Evolutionary conservation across 2,888 invertebrate genomes (phyloP), one percentile per base, ranked within the genome.

Genomic region (Smittia sp.): DNA sequence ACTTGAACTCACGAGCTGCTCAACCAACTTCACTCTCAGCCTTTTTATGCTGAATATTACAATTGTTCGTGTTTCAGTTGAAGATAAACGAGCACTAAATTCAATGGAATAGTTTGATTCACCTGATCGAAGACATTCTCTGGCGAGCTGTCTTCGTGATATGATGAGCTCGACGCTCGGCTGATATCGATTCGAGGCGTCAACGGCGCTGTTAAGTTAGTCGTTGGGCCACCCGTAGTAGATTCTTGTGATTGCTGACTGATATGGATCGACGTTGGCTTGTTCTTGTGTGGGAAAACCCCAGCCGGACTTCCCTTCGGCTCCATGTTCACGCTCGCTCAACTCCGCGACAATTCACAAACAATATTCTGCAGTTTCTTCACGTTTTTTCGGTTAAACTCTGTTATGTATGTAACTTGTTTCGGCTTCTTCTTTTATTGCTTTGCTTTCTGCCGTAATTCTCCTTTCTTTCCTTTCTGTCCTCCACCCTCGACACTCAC

Each of bases 151-250:
- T 93, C 93, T 77, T 82, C 82, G 80, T 93, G 93, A 78, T 94
- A 93, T 41, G 92, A 92, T 74, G 93, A 93, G 80, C 92, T 92
- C 79, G 93, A 93, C 3, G 94, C 94, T 77, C 94, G 87, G 76
- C 93, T 94, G 80, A 94, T 91, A 84, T 94, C 94, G 78, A 94
- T 94, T 78, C 94, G 87, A 22, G 94, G 94, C 70, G 93, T 90
- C 76, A 88, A 86, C 20, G 92, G 90, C 63, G 90, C 88, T 63
- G 78, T 76, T 7, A 79, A 77, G 58, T 79, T 76, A 76, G 78
- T 76, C 77, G 76, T 81, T 70, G 75, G 79, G 78, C 74, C 78
- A 75, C 74, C 79, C 77, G 24, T 24, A 27, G 27, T 27, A 20
- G 58, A 62, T 20, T 73, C 65, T 22, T 73, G 65, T 22, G 65